Base-by-base conservation (phyloP, 2,888 invertebrate genomes). In the Nemoura dubitans region DNA sequence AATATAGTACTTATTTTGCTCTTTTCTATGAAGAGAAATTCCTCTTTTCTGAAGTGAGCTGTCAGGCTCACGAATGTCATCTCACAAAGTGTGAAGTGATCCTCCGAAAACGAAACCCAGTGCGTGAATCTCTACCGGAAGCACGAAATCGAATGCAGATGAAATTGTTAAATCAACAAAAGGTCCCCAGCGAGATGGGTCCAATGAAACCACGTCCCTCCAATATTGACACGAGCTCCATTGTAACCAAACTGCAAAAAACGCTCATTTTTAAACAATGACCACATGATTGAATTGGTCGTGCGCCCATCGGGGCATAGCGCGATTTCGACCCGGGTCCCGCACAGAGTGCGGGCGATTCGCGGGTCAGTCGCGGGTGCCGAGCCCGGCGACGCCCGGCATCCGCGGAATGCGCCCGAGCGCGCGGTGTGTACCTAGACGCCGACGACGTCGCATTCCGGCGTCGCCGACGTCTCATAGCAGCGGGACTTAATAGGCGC, bases 381-480 rank as follows among this genome's bases (percentile, higher is more conserved):
- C 26, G n/a, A 1, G 78, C 27, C 27, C 78, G 28, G 78, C 78
- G 27, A 78, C 78, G 78, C 78, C 27, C 28, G 78, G 78, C 7
- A 78, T 78, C 28, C 78, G 27, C 3, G 78, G 78, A 78, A 78
- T 78, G 78, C 78, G 28, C 1, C 26, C 78, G 14, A 7, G 59
- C 59, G 21, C 59, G 59, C 6, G 59, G 59, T 21, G 59, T 59
- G 59, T 59, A 59, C 59, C 59, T 59, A 59, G 59, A 16, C 16
- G 16, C 14, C 16, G 27, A 26, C 78, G 78, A 25, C 78, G 78
- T 26, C 28, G 78, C 78, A 78, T 78, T 78, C 78, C 78, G 78
- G 78, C 78, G 78, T 28, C 78, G 28, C 78, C 36, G 78, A 27
- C 78, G 76, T 26, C 26, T 21, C n/a, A 76, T 3, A 25, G 76